These are phyloP conservation scores for Ailurus styani DNA, from an alignment of 2,113 vertebrate species.

Conservation along the genomic window DNA sequence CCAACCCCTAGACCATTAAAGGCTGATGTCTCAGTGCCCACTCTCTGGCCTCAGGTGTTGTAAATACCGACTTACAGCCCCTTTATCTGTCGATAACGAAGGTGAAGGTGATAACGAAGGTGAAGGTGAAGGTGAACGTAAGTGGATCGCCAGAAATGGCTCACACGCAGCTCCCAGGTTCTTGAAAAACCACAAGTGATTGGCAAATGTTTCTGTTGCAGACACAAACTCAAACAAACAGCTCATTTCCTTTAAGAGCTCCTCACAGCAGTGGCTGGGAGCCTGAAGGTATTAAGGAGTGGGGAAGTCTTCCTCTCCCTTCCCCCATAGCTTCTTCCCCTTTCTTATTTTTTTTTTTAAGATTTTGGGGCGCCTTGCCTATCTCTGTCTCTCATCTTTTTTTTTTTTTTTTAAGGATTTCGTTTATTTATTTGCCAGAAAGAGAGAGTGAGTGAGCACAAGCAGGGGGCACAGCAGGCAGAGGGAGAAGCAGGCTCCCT, in stretches of 20 bases:
- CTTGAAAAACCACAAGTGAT: slow-evolving; percentile 72
- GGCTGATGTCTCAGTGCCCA: background rate
- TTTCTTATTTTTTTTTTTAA: background rate
- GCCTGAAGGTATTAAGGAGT: background rate
- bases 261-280: background rate
- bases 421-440: background rate
- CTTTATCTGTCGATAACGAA: slow-evolving; percentile 54
- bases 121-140: slow-evolving; percentile 41
- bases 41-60: background rate
- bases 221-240: slow-evolving; percentile 53
- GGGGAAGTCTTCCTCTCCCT: background rate
- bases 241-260: slow-evolving; percentile 21
- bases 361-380: background rate
- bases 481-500: background rate
- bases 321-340: slow-evolving; percentile 31
- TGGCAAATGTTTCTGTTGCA: slow-evolving; percentile 62
- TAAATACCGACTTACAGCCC: background rate
- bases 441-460: background rate
- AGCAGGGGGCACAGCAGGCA: too few species aligned
- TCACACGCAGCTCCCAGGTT: slow-evolving; percentile 30
- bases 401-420: too few species aligned
- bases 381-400: too few species aligned
- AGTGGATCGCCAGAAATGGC: slow-evolving; percentile 63
- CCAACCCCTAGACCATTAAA: background rate
- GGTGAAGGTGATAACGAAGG: too few species aligned